A percentile compares a stretch with the other conserved stretches of the same genome.
phyloP scores from a whole-genome alignment of 2,797 vertebrate species.

The Vireo griseus region DNA sequence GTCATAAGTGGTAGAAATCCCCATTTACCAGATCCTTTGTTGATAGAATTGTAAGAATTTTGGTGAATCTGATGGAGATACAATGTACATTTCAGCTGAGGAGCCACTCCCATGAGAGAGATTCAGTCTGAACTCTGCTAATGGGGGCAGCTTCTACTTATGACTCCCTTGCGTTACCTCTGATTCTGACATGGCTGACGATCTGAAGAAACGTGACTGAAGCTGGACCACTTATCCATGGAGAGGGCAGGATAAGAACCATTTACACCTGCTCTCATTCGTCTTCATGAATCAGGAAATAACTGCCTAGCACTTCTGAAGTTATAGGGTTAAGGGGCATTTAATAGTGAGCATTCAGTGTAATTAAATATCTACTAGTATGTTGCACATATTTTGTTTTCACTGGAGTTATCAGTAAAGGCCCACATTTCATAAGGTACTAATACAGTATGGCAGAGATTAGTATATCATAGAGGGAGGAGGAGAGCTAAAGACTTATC shows the following conservation, averaged over 20 bases:
- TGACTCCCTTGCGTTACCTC: background rate
- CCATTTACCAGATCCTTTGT: background rate
- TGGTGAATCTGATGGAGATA: background rate
- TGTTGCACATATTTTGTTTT: background rate
- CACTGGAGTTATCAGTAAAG: background rate
- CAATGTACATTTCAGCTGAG: background rate
- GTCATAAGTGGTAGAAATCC: background rate
- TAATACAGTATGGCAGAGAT: background rate
- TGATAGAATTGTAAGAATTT: background rate
- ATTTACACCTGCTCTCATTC: background rate
- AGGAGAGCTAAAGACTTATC: constrained; percentile 27
- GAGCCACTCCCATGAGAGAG: background rate
- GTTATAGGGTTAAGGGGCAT: background rate
- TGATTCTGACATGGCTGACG: background rate
- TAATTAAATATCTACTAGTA: background rate
- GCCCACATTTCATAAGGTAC: background rate
- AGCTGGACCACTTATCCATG: background rate
- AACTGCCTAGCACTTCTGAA: background rate
- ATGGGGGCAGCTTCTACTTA: background rate
- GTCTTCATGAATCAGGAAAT: background rate
- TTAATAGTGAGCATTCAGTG: background rate
- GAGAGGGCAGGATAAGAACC: background rate
- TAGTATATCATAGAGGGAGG: constrained; percentile 28
- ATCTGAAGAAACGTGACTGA: background rate
- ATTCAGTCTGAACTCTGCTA: background rate